These are phyloP conservation scores for Notechis scutatus DNA, from an alignment of 2,113 vertebrate species.

Conservation along the genomic window DNA sequence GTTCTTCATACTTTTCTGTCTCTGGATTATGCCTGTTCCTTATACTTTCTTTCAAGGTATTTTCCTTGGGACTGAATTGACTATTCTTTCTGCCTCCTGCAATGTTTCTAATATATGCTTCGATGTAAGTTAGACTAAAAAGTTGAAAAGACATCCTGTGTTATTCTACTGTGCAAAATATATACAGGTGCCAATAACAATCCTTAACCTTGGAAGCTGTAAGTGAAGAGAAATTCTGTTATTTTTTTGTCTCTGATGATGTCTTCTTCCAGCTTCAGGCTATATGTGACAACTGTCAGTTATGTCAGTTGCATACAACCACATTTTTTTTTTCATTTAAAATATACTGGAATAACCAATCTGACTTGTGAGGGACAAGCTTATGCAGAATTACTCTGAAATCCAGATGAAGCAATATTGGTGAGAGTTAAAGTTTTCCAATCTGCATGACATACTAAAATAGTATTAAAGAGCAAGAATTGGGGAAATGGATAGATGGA, in stretches of 20 bases:
- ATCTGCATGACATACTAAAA: neutral
- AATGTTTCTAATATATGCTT: neutral
- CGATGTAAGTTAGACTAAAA: neutral
- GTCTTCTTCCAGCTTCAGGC: slow-evolving; percentile 50
- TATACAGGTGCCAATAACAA: slow-evolving; percentile 29
- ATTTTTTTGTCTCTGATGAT: slow-evolving; percentile 49
- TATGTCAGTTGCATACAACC: slow-evolving; percentile 56
- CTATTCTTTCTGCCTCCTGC: neutral
- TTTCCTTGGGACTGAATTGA: neutral
- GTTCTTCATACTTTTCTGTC: neutral
- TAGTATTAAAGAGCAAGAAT: neutral
- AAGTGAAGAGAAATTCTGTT: slow-evolving; percentile 33
- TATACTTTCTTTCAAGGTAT: neutral
- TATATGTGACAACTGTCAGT: slow-evolving; percentile 55
- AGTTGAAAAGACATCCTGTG: neutral
- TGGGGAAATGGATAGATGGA: neutral
- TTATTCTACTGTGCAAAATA: neutral
- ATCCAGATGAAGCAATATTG: neutral
- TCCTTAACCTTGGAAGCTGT: slow-evolving; percentile 33
- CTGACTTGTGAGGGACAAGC: slow-evolving; percentile 34
- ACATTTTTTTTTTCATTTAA: neutral
- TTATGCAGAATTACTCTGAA: neutral
- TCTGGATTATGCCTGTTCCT: neutral
- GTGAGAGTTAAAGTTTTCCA: neutral
- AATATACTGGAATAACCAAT: slow-evolving; percentile 3